Evolutionary conservation across 2,797 vertebrate species (phyloP).

Genomic region (Natrix natrix): DNA sequence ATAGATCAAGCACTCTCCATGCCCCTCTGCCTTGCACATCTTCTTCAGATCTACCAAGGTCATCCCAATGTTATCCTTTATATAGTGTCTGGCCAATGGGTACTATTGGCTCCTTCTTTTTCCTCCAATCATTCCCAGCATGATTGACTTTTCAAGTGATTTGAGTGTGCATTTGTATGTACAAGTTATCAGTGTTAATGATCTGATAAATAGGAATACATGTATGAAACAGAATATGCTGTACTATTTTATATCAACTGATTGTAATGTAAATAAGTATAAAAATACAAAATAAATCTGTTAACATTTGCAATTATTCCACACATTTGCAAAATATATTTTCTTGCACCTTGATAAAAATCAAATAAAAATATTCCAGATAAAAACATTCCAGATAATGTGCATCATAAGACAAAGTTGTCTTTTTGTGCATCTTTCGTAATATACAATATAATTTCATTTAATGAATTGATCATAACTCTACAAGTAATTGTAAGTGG

Average conservation of each 20-base stretch:
- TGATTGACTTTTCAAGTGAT: no score
- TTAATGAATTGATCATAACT: background rate
- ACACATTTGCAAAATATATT: background rate
- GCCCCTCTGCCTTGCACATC: background rate
- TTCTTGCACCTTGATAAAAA: background rate
- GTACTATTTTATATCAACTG: constrained; percentile 32
- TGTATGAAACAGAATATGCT: background rate
- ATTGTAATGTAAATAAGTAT: background rate
- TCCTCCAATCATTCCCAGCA: no score
- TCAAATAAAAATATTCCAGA: background rate
- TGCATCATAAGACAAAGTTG: background rate
- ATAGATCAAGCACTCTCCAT: background rate
- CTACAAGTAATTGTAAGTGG: background rate
- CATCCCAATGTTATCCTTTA: background rate
- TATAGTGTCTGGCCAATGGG: no score
- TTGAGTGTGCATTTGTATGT: background rate
- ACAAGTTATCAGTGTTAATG: background rate
- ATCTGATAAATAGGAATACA: background rate
- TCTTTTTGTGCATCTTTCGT: background rate
- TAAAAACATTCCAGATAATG: background rate
- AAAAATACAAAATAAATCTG: background rate
- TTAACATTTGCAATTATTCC: background rate
- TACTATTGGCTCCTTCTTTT: no score
- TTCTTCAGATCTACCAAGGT: background rate
- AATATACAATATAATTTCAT: background rate